Evolutionary conservation across 2,113 vertebrate genomes (phyloP), one percentile per base, ranked within the genome.

Genomic region (Nibea albiflora): DNA sequence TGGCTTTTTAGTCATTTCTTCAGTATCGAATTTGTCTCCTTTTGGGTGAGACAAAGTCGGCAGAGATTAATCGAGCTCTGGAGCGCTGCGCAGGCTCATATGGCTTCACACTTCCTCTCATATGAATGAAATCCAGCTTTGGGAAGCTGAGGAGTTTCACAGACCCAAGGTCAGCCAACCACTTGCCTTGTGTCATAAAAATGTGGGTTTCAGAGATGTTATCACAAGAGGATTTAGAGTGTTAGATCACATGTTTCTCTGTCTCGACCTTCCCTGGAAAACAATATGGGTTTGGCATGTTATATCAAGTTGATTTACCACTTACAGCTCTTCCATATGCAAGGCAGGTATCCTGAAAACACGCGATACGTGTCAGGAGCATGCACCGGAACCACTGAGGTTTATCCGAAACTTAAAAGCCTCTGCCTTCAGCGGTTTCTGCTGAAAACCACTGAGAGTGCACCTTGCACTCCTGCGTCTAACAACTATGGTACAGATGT

Each of bases 61-160:
- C 52, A 61, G 62, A 44, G 77, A 77, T 83, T 56, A 76, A 79
- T 70, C 83, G 73, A n/a, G 12, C 65, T 80, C 71, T n/a, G 54
- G 67, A 81, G 70, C 52, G 9, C 65, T 61, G 75, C 65, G 7
- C 70, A 39, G 72, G 71, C 77, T 84, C 81, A 77, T 73, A 60
- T 85, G 84, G 70, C 81, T 76, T 87, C 73, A 77, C 64, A 62
- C 66, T 89, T 88, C 82, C 80, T 80, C 70, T 82, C 78, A 78
- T 88, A 77, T 90, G 88, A 88, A 88, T 80, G 66, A 78, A 76
- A 90, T 86, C 78, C 80, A 79, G 46, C 61, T 73, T 74, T 65
- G 24, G 65, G 54, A 77, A 68, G 60, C 80, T 47, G 62, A 80
- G 60, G 66, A 63, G 73, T 69, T 74, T 80, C 73, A 69, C 73